Conservation (phyloP, 2,113 vertebrate genomes). For the Rhinoptilus africanus region DNA sequence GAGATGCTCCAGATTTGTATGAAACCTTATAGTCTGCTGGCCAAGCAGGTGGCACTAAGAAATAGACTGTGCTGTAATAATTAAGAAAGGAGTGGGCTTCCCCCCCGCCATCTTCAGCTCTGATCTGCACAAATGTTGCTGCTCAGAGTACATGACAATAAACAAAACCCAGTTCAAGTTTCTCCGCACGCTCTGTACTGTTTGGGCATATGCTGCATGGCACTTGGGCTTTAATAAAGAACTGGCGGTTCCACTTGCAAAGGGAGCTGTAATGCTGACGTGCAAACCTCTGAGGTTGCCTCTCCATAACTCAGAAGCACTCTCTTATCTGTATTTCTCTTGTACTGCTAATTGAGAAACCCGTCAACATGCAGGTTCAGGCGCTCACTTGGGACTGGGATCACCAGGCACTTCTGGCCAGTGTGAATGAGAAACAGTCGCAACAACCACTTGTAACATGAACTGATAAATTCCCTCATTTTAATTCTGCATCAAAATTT, state of each 20-base stretch:
- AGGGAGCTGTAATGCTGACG: neutral
- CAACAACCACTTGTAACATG: neutral
- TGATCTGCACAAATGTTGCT: conserved; percentile 15
- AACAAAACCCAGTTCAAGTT: neutral
- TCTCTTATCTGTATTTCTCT: neutral
- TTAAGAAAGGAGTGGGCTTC: neutral
- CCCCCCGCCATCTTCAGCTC: neutral
- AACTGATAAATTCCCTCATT: neutral
- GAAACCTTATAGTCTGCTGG: neutral
- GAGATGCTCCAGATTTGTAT: neutral
- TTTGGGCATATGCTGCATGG: neutral
- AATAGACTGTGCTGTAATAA: neutral
- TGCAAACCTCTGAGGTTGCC: neutral
- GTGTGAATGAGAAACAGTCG: neutral
- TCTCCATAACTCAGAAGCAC: neutral
- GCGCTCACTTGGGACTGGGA: neutral
- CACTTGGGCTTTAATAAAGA: neutral
- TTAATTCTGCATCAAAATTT: neutral
- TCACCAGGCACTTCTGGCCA: neutral
- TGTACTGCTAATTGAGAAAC: neutral
- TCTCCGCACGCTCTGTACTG: neutral
- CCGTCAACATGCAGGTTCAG: neutral
- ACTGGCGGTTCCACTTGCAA: neutral
- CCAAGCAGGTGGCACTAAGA: conserved; percentile 59
- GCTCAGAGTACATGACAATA: neutral